These are phyloP conservation scores for Contarinia nasturtii DNA, from an alignment of 1,140 invertebrate species.

Conservation along the genomic window DNA sequence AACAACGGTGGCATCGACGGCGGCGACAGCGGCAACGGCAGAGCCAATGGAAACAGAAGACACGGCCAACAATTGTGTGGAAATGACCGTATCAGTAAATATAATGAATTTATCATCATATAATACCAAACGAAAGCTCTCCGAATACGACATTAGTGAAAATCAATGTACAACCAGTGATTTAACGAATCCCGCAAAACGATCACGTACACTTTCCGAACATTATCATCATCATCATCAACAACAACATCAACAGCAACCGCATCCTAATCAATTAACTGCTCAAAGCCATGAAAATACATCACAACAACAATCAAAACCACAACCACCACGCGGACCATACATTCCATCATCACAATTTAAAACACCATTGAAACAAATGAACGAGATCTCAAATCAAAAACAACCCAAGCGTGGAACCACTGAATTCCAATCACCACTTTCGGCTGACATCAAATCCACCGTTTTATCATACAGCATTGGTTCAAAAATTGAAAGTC, in stretches of 20 bases:
- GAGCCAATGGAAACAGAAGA: too few species aligned
- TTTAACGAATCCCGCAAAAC: too few species aligned
- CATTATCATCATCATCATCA: too few species aligned
- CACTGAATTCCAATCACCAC: background rate
- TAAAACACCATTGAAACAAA: conserved; percentile 18
- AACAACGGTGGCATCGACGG: background rate
- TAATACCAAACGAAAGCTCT: too few species aligned
- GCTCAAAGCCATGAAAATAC: background rate
- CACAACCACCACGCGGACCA: background rate
- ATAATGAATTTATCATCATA: too few species aligned
- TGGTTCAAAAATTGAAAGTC: conserved; percentile 4
- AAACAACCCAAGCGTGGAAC: background rate
- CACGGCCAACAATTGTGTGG: too few species aligned
- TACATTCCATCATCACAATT: conserved; percentile 3
- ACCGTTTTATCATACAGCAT: background rate
- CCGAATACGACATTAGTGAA: too few species aligned
- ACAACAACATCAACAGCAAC: conserved; percentile 1
- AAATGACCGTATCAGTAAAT: too few species aligned
- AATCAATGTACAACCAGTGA: too few species aligned
- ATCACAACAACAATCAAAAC: background rate
- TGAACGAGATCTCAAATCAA: conserved; percentile 15
- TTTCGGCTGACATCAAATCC: background rate
- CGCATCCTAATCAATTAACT: background rate
- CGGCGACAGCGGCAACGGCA: too few species aligned
- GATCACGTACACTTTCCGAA: too few species aligned